Base-by-base conservation (phyloP, 2,888 invertebrate genomes). In the Eutolmus rufibarbis region DNA sequence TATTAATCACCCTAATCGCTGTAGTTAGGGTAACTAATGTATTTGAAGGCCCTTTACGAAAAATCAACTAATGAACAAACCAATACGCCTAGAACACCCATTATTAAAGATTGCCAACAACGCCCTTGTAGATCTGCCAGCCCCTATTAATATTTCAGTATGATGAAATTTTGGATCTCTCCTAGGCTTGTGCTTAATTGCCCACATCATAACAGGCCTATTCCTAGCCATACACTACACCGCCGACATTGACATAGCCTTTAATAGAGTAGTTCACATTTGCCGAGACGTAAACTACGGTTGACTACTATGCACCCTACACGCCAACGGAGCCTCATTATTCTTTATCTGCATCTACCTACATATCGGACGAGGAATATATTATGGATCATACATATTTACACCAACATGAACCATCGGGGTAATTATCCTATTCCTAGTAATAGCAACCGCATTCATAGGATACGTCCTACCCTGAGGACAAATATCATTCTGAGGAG, bases 401-500 rank as follows among this genome's bases (percentile, higher is more conserved):
- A 93, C 92, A 88, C 91, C 93, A 89, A 95, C 95, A 0, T 96
- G 96, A 95, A 91, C 94, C 90, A 90, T 94, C 0, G 96, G 96
- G 85, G 93, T 95, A 82, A 92, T 95, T 88, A 94, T 96, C 91
- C 91, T 96, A 92, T 94, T 96, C 90, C 86, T 95, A 91, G 92
- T 94, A 89, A 96, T 96, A 94, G 95, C 92, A 90, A 95, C 96
- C 79, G 96, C 96, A 31, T 97, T 97, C 92, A 93, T 96, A 81
- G 79, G 96, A 0, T 97, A 97, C 93, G 95, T 96, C 0, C 89
- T 96, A 90, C 96, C 96, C 0, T 96, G 96, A 92, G 96, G 96
- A 8, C 96, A 96, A 95, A 96, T 96, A 94, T 96, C 96, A 1
- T 96, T 95, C 91, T 96, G 96, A 94, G 96, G 96, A 1, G 96